These are phyloP conservation scores for Drosophila conformis DNA, from an alignment of 2,888 invertebrate species.

Conservation along the genomic window DNA sequence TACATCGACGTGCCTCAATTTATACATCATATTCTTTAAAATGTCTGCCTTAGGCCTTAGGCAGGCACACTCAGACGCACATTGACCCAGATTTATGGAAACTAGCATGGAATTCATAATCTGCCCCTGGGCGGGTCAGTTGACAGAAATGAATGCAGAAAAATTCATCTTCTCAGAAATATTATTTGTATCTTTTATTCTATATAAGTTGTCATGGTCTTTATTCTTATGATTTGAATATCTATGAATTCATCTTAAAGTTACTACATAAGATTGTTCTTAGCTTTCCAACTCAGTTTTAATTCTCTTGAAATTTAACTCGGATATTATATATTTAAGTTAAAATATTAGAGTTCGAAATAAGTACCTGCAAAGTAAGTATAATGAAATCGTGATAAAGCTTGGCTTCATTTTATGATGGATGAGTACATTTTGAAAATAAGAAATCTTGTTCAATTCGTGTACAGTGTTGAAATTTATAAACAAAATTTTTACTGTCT, in stretches of 20 bases:
- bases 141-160: not conserved
- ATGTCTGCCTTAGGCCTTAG: constrained; percentile 18
- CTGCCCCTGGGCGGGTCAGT: constrained; percentile 11
- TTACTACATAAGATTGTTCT: not conserved
- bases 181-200: not conserved
- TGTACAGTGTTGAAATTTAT: not conserved
- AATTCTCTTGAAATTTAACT: not conserved
- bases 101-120: constrained; percentile 16
- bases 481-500: not conserved
- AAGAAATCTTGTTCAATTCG: not conserved
- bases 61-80: constrained; percentile 11
- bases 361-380: not conserved
- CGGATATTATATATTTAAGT: not conserved
- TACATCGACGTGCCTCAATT: not conserved
- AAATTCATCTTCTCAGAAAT: not conserved
- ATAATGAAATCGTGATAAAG: not conserved
- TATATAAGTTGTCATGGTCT: not conserved
- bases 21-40: not conserved
- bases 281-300: not conserved
- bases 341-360: not conserved
- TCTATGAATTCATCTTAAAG: not conserved
- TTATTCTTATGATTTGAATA: not conserved
- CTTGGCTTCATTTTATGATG: not conserved
- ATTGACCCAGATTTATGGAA: constrained; percentile 45
- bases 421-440: not conserved